Evolutionary conservation across 2,888 invertebrate genomes (phyloP), one percentile per base, ranked within the genome.

Genomic region (Matsumyia berberina): DNA sequence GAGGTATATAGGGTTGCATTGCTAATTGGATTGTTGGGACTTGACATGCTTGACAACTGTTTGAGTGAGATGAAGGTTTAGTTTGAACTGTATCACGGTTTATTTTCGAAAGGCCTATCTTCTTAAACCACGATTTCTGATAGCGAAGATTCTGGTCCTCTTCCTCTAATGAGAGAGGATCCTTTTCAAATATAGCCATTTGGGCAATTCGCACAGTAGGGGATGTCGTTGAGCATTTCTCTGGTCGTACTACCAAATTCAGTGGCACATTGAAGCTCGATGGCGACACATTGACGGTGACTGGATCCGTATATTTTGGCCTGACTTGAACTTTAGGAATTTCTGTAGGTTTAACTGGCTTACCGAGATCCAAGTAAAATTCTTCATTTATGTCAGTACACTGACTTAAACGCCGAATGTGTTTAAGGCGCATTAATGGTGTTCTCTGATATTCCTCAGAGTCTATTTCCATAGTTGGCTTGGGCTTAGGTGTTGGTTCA

Each of bases 71-170:
- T n/a, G 17, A 5, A 31, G 37, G 3, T 39, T 35, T 46, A 2
- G 3, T 17, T 3, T 15, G 19, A 17, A 55, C 33, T 15, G 58
- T 76, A 7, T 55, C 11, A 24, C n/a, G n/a, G n/a, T 17, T 53
- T n/a, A 11, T 53, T 58, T 70, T 70, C 1, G 77, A 57, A 2
- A 70, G 31, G 2, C 70, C 77, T 0, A 51, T 5, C 12, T 82
- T 77, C 42, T 82, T 77, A 0, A 57, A 58, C 77, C 77, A 72
- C 31, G 66, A 42, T 33, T 82, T 57, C 24, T 66, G 66, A 49
- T 66, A 66, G 5, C 24, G 29, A 19, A 66, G 15, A 66, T 58
- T 76, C 12, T 76, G 66, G 29, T 67, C 76, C 15, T 57, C 64
- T 55, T 66, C 74, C 1, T 72, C 49, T 24, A 31, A 5, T 9